These are phyloP conservation scores for Podarcis cretensis DNA, from an alignment of 2,113 vertebrate species.

Conservation along the genomic window DNA sequence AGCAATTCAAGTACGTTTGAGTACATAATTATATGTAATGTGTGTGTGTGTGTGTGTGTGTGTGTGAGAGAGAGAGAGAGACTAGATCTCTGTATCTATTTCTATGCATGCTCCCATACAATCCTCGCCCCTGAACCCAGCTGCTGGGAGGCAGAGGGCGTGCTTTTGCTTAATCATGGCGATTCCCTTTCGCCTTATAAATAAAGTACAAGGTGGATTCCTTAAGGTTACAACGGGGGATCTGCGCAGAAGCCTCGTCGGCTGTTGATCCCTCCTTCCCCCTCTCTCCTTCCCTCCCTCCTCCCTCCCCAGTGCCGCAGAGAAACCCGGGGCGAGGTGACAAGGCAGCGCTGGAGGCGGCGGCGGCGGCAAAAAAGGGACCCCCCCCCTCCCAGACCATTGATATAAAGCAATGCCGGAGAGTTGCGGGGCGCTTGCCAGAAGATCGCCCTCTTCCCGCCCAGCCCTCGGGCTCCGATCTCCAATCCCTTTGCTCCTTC, in stretches of 20 bases:
- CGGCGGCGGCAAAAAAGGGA: not conserved
- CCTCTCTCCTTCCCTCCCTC: constrained; percentile 31
- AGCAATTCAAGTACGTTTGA: too few relatives aligned
- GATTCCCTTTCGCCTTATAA: constrained; percentile 20
- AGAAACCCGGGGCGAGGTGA: not conserved
- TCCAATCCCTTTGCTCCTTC: too few relatives aligned
- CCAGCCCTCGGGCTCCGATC: too few relatives aligned
- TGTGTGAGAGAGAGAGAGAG: too few relatives aligned
- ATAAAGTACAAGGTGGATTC: constrained; percentile 48
- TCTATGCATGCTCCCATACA: not conserved
- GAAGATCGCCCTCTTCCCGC: not conserved
- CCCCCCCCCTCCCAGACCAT: not conserved
- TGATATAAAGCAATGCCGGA: not conserved
- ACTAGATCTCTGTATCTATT: too few relatives aligned
- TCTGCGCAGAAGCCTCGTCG: constrained; percentile 44
- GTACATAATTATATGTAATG: too few relatives aligned
- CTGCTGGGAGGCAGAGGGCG: fast-evolving
- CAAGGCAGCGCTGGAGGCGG: not conserved
- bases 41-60: too few relatives aligned
- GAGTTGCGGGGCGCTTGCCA: not conserved
- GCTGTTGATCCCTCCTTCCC: constrained; percentile 48
- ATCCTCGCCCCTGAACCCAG: not conserved
- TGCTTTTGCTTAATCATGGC: constrained; percentile 23
- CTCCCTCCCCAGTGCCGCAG: constrained; percentile 69
- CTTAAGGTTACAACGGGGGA: constrained; percentile 2